These are phyloP conservation scores for Hybognathus amarus DNA, from an alignment of 2,797 vertebrate genomes.

Conservation along the genomic window DNA sequence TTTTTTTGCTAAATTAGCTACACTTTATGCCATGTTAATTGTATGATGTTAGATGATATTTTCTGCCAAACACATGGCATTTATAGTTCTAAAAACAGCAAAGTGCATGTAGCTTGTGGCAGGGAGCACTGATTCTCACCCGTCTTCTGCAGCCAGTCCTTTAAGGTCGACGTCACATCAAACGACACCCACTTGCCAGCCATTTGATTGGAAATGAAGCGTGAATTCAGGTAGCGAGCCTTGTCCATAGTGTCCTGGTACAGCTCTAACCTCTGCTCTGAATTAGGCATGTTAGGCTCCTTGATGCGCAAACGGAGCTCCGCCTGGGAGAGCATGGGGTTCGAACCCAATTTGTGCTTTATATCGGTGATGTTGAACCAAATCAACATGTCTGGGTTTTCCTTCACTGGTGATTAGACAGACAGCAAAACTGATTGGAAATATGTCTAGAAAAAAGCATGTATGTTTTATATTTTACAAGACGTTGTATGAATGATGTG, in stretches of 20 bases:
- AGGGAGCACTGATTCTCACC: slow-evolving; percentile 65
- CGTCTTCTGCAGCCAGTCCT: slow-evolving; percentile 69
- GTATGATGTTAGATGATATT: neutral
- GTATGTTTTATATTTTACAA: neutral
- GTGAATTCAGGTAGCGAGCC: slow-evolving; percentile 71
- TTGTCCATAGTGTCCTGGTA: slow-evolving; percentile 61
- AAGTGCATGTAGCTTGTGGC: neutral
- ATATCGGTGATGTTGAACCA: slow-evolving; percentile 72
- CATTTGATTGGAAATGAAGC: slow-evolving; percentile 62
- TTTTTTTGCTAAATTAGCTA: neutral
- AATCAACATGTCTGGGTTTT: slow-evolving; percentile 42
- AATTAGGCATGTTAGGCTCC: neutral
- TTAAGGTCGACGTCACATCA: slow-evolving; percentile 77
- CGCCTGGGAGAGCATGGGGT: slow-evolving; percentile 69
- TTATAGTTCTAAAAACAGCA: neutral
- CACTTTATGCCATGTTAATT: neutral
- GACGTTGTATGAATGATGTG: neutral
- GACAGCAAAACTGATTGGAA: neutral
- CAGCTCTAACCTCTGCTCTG: slow-evolving; percentile 75
- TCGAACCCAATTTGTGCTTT: slow-evolving; percentile 56
- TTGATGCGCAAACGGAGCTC: slow-evolving; percentile 76
- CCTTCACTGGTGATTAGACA: slow-evolving; percentile 32
- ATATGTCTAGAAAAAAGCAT: neutral
- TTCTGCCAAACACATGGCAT: neutral
- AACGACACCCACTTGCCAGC: slow-evolving; percentile 76